Evolutionary conservation across 2,888 invertebrate species (phyloP).

Genomic region (Notocelia uddmanniana): DNA sequence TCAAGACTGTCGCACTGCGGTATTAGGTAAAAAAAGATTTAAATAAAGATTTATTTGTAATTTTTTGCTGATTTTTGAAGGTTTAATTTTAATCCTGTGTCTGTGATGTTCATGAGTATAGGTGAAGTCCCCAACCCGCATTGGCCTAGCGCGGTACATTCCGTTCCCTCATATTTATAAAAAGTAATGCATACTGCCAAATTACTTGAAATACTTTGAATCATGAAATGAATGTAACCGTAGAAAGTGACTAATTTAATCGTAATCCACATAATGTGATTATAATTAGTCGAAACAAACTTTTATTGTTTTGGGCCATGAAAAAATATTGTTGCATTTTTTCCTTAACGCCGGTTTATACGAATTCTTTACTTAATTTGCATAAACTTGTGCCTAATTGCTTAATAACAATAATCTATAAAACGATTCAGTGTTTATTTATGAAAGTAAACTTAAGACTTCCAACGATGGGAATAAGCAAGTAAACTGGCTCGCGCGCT

Average conservation of each 20-base stretch:
- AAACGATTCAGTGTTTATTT: conserved; percentile 20
- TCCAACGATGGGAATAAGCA: background rate
- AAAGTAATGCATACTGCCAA: no score
- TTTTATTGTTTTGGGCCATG: conserved; percentile 20
- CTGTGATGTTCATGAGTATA: no score
- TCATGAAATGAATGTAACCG: background rate
- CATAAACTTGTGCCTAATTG: conserved; percentile 32
- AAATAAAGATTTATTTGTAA: background rate
- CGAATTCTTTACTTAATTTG: conserved; percentile 25
- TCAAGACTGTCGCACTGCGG: conserved; percentile 21
- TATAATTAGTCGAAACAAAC: conserved; percentile 29
- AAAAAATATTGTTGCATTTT: conserved; percentile 26
- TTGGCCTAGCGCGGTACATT: background rate
- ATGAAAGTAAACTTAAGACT: conserved; percentile 1
- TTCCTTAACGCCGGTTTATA: conserved; percentile 19
- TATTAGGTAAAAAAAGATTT: conserved; percentile 6
- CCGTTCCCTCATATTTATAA: background rate
- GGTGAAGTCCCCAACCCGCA: background rate
- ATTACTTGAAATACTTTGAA: background rate
- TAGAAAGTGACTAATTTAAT: conserved; percentile 8
- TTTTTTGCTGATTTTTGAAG: background rate
- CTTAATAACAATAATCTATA: conserved; percentile 37
- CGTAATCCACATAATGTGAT: conserved; percentile 16
- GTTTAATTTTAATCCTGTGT: background rate
- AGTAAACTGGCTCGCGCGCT: background rate